These are phyloP conservation scores for Clarias pachynema DNA, from an alignment of 2,797 vertebrate genomes.

Conservation along the genomic window DNA sequence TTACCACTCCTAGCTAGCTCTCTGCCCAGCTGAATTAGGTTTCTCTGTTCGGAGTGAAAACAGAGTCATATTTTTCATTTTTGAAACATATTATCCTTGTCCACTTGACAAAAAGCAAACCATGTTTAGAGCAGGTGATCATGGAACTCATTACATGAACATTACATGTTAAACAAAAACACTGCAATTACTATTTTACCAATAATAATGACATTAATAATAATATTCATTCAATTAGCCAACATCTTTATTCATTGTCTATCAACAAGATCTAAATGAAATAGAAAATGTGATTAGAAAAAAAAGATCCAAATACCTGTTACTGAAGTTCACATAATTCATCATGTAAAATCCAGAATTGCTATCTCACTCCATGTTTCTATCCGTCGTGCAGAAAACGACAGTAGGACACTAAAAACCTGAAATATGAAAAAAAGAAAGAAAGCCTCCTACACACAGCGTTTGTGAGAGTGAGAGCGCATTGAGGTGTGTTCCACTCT, in stretches of 20 bases:
- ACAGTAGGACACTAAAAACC: constrained; percentile 31
- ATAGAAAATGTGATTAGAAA: background rate
- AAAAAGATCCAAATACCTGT: constrained; percentile 13
- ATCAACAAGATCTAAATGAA: constrained; percentile 18
- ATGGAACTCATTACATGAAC: background rate
- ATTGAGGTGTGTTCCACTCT: constrained; percentile 55
- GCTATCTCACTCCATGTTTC: constrained; percentile 29
- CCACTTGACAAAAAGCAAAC: background rate
- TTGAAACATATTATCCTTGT: background rate
- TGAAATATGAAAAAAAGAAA: constrained; percentile 10
- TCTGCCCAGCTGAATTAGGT: background rate
- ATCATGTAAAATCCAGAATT: constrained; percentile 16
- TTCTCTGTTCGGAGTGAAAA: background rate
- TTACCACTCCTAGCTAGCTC: background rate
- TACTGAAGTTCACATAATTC: constrained; percentile 32
- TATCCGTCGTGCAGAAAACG: constrained; percentile 30
- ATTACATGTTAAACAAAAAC: background rate
- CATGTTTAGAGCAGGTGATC: background rate
- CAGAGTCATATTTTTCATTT: background rate
- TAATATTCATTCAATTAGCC: background rate
- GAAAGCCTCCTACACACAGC: constrained; percentile 33
- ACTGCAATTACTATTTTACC: background rate
- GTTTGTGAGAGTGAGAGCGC: constrained; percentile 23
- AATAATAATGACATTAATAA: background rate
- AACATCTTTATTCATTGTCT: background rate